Evolutionary conservation across 2,113 vertebrate genomes (phyloP), one percentile per base, ranked within the genome.

Genomic region (Salvelinus alpinus): DNA sequence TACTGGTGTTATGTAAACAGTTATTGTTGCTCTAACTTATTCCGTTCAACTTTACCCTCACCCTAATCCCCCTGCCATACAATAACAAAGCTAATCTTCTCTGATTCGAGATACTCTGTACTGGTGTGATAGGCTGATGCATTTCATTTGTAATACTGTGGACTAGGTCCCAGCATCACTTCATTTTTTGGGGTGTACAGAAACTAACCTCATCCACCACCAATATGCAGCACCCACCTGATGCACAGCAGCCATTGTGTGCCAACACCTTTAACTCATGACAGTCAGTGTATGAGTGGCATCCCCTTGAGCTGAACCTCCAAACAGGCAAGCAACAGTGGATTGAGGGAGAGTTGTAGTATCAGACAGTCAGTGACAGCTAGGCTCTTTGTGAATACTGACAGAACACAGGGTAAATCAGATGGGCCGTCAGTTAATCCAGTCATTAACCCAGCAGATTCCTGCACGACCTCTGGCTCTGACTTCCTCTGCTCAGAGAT

Each of bases 381-480:
- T 27, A 16, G 48, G 18, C 73, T 72, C 65, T 73, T 79, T 77
- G 76, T 68, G 69, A 78, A 77, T 67, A 18, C 73, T 80, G 82
- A 79, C 78, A 79, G 75, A 66, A 75, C 6, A 31, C 64, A 31
- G n/a, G 5, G 54, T 76, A 80, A 80, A 83, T 72, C 68, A 81
- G 38, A 85, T 70, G 71, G 69, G 16, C 79, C 85, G 85, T 81
- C 86, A 86, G 59, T 77, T 87, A 82, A 84, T 87, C 38, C 38
- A 44, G 38, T 44, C 9, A 2, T 44, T 44, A 44, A 44, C 9
- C 38, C 38, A 44, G 38, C 38, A 44, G 9, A 73, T 67, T 69
- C 71, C 25, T 76, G 76, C 48, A 64, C 82, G 78, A 78, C 84
- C 79, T 80, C 76, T 78, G 81, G 75, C 78, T 80, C 78, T 78